A percentile compares a stretch with the other conserved stretches of the same genome.
phyloP scores from a whole-genome alignment of 2,888 invertebrate genomes.

The Xestia c-nigrum region DNA sequence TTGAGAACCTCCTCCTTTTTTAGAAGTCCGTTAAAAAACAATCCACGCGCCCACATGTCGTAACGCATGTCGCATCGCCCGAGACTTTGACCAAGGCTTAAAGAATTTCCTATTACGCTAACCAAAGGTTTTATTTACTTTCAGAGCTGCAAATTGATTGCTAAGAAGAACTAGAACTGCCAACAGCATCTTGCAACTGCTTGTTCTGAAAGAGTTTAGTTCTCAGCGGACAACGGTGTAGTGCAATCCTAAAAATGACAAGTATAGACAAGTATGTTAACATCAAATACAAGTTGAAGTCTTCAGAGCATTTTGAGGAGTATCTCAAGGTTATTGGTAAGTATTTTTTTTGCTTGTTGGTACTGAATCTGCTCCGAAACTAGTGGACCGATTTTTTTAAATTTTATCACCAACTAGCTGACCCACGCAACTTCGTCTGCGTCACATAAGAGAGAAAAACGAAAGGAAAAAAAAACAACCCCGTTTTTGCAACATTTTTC shows the following conservation, averaged over 20 bases:
- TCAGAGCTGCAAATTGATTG: conserved; percentile 28
- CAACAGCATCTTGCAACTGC: neutral
- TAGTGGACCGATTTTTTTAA: too few species aligned
- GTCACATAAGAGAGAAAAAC: too few species aligned
- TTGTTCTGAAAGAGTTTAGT: conserved; percentile 8
- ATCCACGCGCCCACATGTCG: neutral
- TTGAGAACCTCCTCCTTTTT: too few species aligned
- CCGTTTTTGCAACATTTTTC: too few species aligned
- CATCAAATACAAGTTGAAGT: conserved; percentile 77
- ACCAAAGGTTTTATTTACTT: conserved; percentile 28
- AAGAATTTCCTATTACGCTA: conserved; percentile 14
- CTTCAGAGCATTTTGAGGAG: conserved; percentile 81
- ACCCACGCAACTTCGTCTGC: too few species aligned
- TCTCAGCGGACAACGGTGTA: neutral
- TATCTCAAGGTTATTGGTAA: conserved; percentile 81
- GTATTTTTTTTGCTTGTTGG: conserved; percentile 44
- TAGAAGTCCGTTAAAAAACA: too few species aligned
- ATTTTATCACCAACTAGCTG: too few species aligned
- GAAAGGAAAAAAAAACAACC: too few species aligned
- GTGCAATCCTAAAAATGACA: conserved; percentile 32
- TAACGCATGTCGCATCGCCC: too few species aligned
- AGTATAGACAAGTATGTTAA: conserved; percentile 73
- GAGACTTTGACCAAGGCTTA: neutral
- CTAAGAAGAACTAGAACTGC: conserved; percentile 22
- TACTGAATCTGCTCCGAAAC: too few species aligned